phyloP scores from a whole-genome alignment of 2,888 invertebrate genomes.

The Lochmaea crataegi region DNA sequence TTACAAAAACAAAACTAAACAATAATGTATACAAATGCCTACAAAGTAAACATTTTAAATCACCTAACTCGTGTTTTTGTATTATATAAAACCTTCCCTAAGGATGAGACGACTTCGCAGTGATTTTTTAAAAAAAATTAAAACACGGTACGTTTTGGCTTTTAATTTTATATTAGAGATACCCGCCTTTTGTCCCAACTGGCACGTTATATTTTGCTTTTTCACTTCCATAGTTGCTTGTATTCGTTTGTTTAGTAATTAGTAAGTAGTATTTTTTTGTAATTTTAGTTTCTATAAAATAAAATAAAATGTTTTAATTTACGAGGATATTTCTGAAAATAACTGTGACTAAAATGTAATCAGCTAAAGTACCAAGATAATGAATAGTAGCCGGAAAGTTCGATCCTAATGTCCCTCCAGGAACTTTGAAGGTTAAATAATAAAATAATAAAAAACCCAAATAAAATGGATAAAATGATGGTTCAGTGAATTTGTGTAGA shows the following conservation, averaged over 20 bases:
- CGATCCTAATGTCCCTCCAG: no score
- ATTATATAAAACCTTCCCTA: slow-evolving; percentile 37
- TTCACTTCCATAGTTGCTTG: slow-evolving; percentile 47
- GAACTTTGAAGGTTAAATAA: no score
- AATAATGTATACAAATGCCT: slow-evolving; percentile 33
- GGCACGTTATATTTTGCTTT: slow-evolving; percentile 66
- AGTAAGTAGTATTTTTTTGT: slow-evolving; percentile 9
- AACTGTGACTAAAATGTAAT: no score
- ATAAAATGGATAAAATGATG: no score
- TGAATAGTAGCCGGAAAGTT: no score
- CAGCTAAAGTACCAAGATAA: no score
- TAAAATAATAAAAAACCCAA: no score
- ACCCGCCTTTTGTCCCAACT: slow-evolving; percentile 67
- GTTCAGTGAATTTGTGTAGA: no score
- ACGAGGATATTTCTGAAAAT: background rate
- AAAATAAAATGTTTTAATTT: background rate
- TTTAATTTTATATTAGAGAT: slow-evolving; percentile 40
- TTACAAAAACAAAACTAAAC: slow-evolving; percentile 2
- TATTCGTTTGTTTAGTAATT: slow-evolving; percentile 10
- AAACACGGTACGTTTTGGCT: slow-evolving; percentile 47
- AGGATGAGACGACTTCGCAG: slow-evolving; percentile 52
- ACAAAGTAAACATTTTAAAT: slow-evolving; percentile 38
- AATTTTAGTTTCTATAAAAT: background rate
- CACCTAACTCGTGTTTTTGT: slow-evolving; percentile 42
- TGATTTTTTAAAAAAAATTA: slow-evolving; percentile 14